Evolutionary conservation across 2,113 vertebrate genomes (phyloP).

Genomic region (Callopanchax toddi): DNA sequence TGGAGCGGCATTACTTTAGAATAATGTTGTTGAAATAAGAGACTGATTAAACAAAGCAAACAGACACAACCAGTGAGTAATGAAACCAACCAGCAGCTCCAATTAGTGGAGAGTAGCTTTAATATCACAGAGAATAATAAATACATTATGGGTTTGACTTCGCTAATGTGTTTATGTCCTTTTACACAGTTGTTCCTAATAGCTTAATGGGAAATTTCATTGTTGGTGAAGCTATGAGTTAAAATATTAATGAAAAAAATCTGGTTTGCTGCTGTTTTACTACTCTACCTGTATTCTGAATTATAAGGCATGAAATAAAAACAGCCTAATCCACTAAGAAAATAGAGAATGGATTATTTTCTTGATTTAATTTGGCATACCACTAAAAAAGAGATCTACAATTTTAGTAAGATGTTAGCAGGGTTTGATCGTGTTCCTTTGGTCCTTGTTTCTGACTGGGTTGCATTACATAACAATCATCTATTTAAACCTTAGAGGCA

Average conservation of each 20-base stretch:
- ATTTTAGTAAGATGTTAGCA: too few species aligned
- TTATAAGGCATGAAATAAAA: slow-evolving; percentile 4
- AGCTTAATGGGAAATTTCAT: neutral
- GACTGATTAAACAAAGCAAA: too few species aligned
- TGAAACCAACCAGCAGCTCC: too few species aligned
- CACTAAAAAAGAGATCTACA: slow-evolving; percentile 28
- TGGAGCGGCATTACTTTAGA: too few species aligned
- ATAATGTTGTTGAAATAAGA: too few species aligned
- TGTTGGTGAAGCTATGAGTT: neutral
- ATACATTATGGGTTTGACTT: neutral
- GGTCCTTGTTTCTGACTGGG: too few species aligned
- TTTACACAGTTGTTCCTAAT: neutral
- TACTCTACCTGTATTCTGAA: neutral
- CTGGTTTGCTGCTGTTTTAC: neutral
- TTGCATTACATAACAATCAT: too few species aligned
- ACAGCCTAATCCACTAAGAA: neutral
- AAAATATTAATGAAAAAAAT: neutral
- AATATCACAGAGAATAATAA: neutral
- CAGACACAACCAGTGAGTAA: too few species aligned
- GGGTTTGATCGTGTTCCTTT: too few species aligned
- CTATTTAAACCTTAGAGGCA: slow-evolving; percentile 51
- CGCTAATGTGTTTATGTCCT: neutral
- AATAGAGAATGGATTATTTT: too few species aligned
- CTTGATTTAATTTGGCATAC: slow-evolving; percentile 32
- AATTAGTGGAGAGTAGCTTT: too few species aligned